Evolutionary conservation across 2,888 invertebrate species (phyloP), one percentile per base, ranked within the genome.

Genomic region (Nemoura dubitans): DNA sequence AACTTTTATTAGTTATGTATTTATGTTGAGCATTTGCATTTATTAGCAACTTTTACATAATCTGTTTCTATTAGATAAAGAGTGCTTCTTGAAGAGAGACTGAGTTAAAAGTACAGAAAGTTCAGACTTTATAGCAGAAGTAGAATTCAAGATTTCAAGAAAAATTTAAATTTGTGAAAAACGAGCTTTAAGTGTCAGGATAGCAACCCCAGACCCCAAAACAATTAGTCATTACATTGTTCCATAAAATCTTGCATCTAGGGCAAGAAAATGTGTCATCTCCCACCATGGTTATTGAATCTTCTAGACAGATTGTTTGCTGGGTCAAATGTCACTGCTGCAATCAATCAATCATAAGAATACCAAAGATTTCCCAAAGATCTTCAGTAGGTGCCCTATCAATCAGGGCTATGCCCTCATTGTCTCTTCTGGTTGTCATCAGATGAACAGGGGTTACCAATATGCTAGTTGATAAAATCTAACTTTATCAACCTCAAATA

Each of bases 331-430:
- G 14, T 7, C 59, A 59, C 59, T 59, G 59, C 16, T 59, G 16
- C 59, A 59, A 59, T 59, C 59, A 59, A 59, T 59, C 59, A 59
- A 36, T 59, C 14, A 59, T 10, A 59, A 59, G 10, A 59, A 59
- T 59, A 59, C 59, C 59, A 59, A 59, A 59, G 59, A 59, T 59
- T 59, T 59, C 59, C 59, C 59, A 59, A 59, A 59, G 59, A 59
- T 59, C 59, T 59, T 59, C 59, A 59, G 59, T 6, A 10, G 36
- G 36, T 36, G 36, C 59, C 59, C 59, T 59, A 59, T 59, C 59
- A 59, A 59, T 59, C 59, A 59, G 59, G 59, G 59, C 59, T 59
- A 16, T 21, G 14, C 14, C 59, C 59, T 59, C 6, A 59, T 59
- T 59, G 59, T 10, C 59, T 21, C 21, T 36, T 21, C 59, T 59